Percentiles rank a stretch among this genome's conserved stretches.
Conservation (phyloP, 1,140 invertebrate genomes). For the Mycetomoellerius zeteki region DNA sequence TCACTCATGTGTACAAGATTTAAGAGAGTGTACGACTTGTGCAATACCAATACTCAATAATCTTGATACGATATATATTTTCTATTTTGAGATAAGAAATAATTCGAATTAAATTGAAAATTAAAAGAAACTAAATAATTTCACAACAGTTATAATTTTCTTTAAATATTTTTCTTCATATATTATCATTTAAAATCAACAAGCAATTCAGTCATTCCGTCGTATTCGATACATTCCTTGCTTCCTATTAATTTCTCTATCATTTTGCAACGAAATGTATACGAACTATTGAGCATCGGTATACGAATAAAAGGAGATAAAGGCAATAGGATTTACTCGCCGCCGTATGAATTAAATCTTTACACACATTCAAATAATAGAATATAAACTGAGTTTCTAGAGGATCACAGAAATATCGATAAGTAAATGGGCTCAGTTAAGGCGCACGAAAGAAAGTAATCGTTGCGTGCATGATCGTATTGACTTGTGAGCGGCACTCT, state of each 20-base stretch:
- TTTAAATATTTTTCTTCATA: neutral
- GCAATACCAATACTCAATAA: conserved; percentile 45
- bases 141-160: neutral
- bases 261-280: neutral
- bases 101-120: neutral
- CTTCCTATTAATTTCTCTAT: neutral
- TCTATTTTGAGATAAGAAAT: neutral
- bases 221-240: neutral
- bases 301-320: neutral
- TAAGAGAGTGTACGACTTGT: conserved; percentile 16
- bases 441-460: conserved; percentile 38
- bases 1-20: neutral
- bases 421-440: conserved; percentile 39
- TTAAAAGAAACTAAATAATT: conserved; percentile 1
- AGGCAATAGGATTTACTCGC: conserved; percentile 4
- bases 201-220: neutral
- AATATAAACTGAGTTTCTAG: conserved; percentile 21
- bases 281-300: conserved; percentile 28
- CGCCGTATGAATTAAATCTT: neutral
- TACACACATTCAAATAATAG: conserved; percentile 4
- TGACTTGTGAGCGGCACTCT: conserved; percentile 23
- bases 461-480: conserved; percentile 53
- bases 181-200: conserved; percentile 1
- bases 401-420: conserved; percentile 40
- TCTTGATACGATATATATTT: neutral